Conservation (phyloP, 2,113 vertebrate species). For the Saguinus imperator region DNA sequence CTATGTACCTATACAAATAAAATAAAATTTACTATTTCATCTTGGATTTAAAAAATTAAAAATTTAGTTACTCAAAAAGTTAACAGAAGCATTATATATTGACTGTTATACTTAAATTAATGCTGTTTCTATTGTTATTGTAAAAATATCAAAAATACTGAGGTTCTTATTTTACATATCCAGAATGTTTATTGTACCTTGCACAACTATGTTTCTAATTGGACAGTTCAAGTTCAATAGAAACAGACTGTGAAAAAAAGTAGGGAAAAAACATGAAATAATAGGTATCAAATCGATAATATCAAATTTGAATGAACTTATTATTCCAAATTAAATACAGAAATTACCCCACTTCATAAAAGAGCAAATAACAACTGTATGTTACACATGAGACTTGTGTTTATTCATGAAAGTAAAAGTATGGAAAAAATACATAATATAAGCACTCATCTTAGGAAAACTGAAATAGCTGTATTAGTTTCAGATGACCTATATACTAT, state of each 20-base stretch:
- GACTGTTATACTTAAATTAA: neutral
- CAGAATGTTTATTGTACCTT: neutral
- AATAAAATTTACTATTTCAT: slow-evolving; percentile 28
- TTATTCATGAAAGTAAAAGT: neutral
- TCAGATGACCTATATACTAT: neutral
- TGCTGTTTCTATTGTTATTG: neutral
- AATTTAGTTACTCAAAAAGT: neutral
- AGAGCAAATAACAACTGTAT: neutral
- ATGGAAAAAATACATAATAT: neutral
- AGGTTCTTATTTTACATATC: neutral
- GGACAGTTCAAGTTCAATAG: neutral
- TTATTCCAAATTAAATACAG: neutral
- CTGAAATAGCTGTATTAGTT: neutral
- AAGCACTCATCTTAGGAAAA: neutral
- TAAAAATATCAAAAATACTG: neutral
- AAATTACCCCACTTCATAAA: neutral
- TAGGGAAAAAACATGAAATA: neutral
- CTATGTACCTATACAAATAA: no score
- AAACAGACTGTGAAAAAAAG: neutral
- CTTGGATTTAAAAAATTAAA: neutral
- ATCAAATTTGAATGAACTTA: neutral
- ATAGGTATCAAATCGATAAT: neutral
- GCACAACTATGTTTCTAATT: neutral
- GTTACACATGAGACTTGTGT: neutral
- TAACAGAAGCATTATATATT: neutral